phyloP scores from a whole-genome alignment of 2,888 invertebrate species.

The Nephrotoma appendiculata region DNA sequence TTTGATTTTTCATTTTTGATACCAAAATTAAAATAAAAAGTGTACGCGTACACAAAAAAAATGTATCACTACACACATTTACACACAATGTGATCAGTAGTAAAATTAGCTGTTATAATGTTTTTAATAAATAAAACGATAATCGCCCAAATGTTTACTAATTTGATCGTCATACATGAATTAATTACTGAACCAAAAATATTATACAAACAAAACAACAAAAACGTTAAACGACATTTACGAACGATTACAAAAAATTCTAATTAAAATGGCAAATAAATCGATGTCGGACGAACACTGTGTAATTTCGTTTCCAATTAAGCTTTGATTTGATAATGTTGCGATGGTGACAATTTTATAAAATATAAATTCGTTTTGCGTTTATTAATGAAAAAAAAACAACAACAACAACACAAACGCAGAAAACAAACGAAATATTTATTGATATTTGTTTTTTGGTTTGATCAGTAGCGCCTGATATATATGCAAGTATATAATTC shows the following conservation, averaged over 20 bases:
- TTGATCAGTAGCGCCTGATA: neutral
- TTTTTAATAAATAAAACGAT: neutral
- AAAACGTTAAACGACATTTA: neutral
- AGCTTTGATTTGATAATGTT: neutral
- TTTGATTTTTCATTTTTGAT: neutral
- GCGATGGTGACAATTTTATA: neutral
- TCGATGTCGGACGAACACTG: neutral
- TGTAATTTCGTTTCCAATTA: neutral
- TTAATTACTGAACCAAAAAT: neutral
- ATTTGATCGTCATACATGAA: neutral
- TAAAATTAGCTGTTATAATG: neutral
- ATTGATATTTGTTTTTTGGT: neutral
- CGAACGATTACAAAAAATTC: neutral
- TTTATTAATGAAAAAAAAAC: neutral
- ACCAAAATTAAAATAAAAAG: neutral
- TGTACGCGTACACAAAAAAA: neutral
- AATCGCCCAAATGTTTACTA: neutral
- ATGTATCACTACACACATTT: neutral
- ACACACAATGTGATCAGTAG: neutral
- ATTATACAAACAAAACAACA: neutral
- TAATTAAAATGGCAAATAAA: neutral
- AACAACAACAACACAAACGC: neutral
- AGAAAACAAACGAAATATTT: neutral
- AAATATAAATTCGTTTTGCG: neutral
- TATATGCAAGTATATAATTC: neutral